Percentiles rank a stretch among this genome's conserved stretches.
These are phyloP conservation scores for Campopleginae sp. DNA, from an alignment of 2,888 invertebrate genomes.

Conservation along the genomic window DNA sequence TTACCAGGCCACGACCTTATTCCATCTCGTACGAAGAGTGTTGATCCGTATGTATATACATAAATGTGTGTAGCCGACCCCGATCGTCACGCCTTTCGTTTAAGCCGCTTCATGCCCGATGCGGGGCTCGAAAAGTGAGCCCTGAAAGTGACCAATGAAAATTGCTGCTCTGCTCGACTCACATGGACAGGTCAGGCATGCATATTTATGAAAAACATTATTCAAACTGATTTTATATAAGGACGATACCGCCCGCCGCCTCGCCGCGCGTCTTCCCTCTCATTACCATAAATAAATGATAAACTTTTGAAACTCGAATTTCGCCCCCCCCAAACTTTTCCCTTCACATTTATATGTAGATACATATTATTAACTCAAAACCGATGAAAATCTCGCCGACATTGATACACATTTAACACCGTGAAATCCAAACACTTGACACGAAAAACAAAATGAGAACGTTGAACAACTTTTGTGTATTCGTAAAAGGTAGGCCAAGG, in stretches of 20 bases:
- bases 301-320: slow-evolving; percentile 72
- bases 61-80: slow-evolving; percentile 74
- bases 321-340: slow-evolving; percentile 38
- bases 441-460: background rate
- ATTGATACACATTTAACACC: slow-evolving; percentile 28
- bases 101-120: slow-evolving; percentile 60
- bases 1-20: slow-evolving; percentile 76
- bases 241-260: slow-evolving; percentile 78
- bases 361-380: background rate
- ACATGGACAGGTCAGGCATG: slow-evolving; percentile 72
- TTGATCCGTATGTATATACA: background rate
- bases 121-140: slow-evolving; percentile 42
- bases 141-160: slow-evolving; percentile 33
- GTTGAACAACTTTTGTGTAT: background rate
- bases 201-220: slow-evolving; percentile 82
- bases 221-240: slow-evolving; percentile 82
- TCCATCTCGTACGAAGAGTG: slow-evolving; percentile 71
- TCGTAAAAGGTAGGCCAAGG: slow-evolving; percentile 31
- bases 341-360: slow-evolving; percentile 24
- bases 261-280: slow-evolving; percentile 68
- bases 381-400: slow-evolving; percentile 51
- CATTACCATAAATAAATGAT: slow-evolving; percentile 81
- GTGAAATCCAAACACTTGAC: slow-evolving; percentile 38
- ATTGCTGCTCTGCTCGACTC: slow-evolving; percentile 56
- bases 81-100: slow-evolving; percentile 79